phyloP scores from a whole-genome alignment of 1,140 invertebrate genomes.

The Pachyrhynchus sulphureomaculatus region DNA sequence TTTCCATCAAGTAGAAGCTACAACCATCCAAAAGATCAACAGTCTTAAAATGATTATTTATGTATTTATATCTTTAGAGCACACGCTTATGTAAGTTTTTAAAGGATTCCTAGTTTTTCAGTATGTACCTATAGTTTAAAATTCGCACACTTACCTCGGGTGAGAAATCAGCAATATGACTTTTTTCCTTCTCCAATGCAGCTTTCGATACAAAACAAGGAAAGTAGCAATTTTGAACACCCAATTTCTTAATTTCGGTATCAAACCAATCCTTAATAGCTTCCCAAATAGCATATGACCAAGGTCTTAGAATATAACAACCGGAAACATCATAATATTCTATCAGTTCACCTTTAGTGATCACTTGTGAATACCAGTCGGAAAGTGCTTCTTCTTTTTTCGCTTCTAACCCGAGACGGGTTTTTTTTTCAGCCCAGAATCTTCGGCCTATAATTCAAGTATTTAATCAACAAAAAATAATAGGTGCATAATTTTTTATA shows the following conservation, averaged over 20 bases:
- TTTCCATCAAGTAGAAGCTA: no score
- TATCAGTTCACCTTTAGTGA: slow-evolving; percentile 97
- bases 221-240: slow-evolving; percentile 97
- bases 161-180: slow-evolving; percentile 96
- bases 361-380: slow-evolving; percentile 98
- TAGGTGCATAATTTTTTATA: neutral
- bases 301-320: slow-evolving; percentile 96
- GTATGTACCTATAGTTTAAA: no score
- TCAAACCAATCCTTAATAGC: slow-evolving; percentile 88
- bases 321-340: slow-evolving; percentile 99
- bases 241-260: slow-evolving; percentile 84
- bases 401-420: slow-evolving; percentile 89
- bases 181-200: slow-evolving; percentile 93
- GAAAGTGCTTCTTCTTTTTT: slow-evolving; percentile 91
- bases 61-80: no score
- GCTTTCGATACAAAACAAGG: slow-evolving; percentile 94
- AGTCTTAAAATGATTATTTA: no score
- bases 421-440: slow-evolving; percentile 75
- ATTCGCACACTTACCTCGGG: slow-evolving; percentile 72
- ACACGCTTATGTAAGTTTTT: no score
- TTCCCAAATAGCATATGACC: slow-evolving; percentile 98
- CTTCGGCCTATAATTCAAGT: slow-evolving; percentile 49
- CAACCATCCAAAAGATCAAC: no score
- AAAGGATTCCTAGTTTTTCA: no score
- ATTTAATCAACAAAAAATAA: neutral